phyloP scores from a whole-genome alignment of 2,888 invertebrate species.

The Laspeyria flexula region DNA sequence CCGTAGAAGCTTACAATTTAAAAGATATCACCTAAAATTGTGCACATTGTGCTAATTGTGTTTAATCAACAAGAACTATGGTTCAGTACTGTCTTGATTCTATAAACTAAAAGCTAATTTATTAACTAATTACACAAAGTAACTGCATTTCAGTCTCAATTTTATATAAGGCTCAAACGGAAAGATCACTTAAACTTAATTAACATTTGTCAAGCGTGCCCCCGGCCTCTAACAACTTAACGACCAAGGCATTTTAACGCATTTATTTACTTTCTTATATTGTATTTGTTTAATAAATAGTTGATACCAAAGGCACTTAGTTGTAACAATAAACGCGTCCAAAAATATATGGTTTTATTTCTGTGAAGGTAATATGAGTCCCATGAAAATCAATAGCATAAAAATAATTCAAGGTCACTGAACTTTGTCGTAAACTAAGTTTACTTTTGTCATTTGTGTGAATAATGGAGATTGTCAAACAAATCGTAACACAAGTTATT shows the following conservation, averaged over 20 bases:
- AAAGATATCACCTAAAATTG: no score
- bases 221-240: constrained; percentile 23
- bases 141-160: no score
- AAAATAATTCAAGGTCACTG: constrained; percentile 14
- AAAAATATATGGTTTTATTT: constrained; percentile 11
- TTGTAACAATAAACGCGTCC: constrained; percentile 31
- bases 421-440: background rate
- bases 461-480: background rate
- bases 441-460: background rate
- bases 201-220: no score
- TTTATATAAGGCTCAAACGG: no score
- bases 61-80: no score
- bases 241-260: constrained; percentile 24
- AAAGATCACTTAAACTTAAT: no score
- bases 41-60: no score
- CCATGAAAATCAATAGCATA: constrained; percentile 12
- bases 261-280: constrained; percentile 21
- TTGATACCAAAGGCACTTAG: constrained; percentile 28
- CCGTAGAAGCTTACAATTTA: no score
- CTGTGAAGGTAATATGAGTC: background rate
- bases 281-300: constrained; percentile 19
- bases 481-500: background rate
- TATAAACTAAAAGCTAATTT: no score
- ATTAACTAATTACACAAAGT: no score
- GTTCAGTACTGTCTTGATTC: no score